Evolutionary conservation across 2,888 invertebrate species (phyloP), one percentile per base, ranked within the genome.

Genomic region (Noctua pronuba): DNA sequence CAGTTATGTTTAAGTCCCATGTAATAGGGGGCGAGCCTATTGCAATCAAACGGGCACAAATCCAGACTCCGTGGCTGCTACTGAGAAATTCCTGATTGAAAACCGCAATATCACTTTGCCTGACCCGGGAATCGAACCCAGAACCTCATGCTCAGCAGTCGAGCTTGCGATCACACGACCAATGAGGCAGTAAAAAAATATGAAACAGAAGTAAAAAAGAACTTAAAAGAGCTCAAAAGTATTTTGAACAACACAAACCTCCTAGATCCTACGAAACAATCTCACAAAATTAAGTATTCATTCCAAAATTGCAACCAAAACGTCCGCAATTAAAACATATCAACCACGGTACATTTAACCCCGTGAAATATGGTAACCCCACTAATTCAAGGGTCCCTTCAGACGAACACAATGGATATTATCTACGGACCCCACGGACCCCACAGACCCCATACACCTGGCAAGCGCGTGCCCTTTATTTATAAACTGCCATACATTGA

Each of bases 401-500:
- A 71, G 44, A 70, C 16, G 8, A 52, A 82, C 73, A 84, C 86
- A 86, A 87, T 85, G 77, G 81, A 79, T 80, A 87, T 89, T 87
- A 86, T 79, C 77, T 49, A 6, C 46, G 49, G 67, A 28, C 70
- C 46, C 73, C 35, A 31, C 8, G 21, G 49, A 44, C 58, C 82
- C 74, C 35, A 41, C 5, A 24, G 52, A n/a, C 58, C 82, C 83
- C 65, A 74, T 75, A 85, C 94, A 94, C 93, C 94, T 93, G 94
- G 93, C 91, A 68, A 88, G 90, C 92, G 79, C 91, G 92, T 92
- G 92, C 92, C 92, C 88, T 90, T 89, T 88, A 85, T 78, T 79
- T 78, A 75, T 64, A 67, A 84, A 55, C 79, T 71, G 52, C 24
- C 72, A 74, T 81, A 72, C 55, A 83, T 83, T 77, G 79, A 79